Conservation (phyloP, 2,797 vertebrate genomes). For the Phataginus tetradactyla region DNA sequence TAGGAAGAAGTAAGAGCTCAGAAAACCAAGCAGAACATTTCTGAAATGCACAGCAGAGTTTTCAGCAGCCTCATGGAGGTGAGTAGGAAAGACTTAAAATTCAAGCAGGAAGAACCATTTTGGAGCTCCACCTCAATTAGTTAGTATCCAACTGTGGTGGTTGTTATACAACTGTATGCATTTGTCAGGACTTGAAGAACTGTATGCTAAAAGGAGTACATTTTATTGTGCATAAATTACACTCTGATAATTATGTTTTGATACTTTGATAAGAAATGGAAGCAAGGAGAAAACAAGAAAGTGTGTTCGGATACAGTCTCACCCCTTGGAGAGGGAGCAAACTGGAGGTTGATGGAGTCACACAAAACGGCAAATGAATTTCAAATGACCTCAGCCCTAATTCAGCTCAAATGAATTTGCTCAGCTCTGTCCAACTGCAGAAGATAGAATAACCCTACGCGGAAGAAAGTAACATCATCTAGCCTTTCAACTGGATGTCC, state of each 20-base stretch:
- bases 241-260: not conserved
- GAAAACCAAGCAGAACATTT: not conserved
- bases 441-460: not conserved
- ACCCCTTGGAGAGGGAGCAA: not conserved
- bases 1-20: not conserved
- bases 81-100: not conserved
- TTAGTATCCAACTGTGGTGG: not conserved
- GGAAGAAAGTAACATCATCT: not conserved
- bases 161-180: not conserved
- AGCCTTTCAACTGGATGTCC: not conserved
- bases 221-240: not conserved
- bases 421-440: not conserved
- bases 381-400: not conserved
- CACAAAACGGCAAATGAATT: not conserved
- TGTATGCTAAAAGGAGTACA: not conserved
- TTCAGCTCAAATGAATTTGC: not conserved
- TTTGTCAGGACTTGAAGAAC: constrained; percentile 1
- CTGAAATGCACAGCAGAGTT: not conserved
- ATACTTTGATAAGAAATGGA: not conserved
- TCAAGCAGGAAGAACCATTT: not conserved
- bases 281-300: not conserved
- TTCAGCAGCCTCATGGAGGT: not conserved
- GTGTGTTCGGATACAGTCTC: not conserved
- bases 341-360: not conserved
- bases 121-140: not conserved